Evolutionary conservation across 2,888 invertebrate genomes (phyloP).

Genomic region (Macropis europaea): DNA sequence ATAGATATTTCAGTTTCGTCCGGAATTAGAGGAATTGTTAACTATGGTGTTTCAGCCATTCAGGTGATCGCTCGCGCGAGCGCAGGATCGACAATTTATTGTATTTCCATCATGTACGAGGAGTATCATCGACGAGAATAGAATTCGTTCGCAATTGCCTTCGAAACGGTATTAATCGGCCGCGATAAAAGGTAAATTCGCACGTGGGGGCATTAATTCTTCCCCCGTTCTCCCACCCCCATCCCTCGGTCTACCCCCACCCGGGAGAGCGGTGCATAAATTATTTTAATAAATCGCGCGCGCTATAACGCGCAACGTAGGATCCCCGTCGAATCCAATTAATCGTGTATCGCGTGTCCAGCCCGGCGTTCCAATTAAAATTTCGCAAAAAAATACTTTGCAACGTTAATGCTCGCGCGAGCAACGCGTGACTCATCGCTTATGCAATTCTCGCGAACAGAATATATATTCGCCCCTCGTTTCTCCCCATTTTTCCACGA

Average conservation of each 20-base stretch:
- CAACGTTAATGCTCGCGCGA: constrained; percentile 38
- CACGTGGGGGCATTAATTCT: constrained; percentile 24
- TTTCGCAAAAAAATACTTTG: constrained; percentile 32
- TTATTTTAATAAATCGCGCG: constrained; percentile 42
- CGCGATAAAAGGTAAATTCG: constrained; percentile 36
- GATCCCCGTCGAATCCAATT: constrained; percentile 33
- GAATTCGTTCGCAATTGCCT: constrained; percentile 12
- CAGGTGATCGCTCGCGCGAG: too few species aligned
- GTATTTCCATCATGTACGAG: neutral
- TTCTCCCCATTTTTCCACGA: too few species aligned
- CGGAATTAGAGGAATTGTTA: too few species aligned
- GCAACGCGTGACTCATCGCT: constrained; percentile 26
- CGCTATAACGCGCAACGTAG: constrained; percentile 36
- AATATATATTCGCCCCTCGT: neutral
- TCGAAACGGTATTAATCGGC: constrained; percentile 31
- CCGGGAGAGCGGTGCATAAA: constrained; percentile 14
- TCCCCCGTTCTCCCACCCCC: neutral
- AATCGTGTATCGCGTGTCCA: constrained; percentile 40
- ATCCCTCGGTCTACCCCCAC: too few species aligned
- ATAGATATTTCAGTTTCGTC: too few species aligned
- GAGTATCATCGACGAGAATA: neutral
- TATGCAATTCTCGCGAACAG: constrained; percentile 27
- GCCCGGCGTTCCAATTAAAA: constrained; percentile 35
- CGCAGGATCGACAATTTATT: too few species aligned
- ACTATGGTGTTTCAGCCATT: too few species aligned